Conservation (phyloP, 2,797 vertebrate genomes). For the Hemitrygon akajei region DNA sequence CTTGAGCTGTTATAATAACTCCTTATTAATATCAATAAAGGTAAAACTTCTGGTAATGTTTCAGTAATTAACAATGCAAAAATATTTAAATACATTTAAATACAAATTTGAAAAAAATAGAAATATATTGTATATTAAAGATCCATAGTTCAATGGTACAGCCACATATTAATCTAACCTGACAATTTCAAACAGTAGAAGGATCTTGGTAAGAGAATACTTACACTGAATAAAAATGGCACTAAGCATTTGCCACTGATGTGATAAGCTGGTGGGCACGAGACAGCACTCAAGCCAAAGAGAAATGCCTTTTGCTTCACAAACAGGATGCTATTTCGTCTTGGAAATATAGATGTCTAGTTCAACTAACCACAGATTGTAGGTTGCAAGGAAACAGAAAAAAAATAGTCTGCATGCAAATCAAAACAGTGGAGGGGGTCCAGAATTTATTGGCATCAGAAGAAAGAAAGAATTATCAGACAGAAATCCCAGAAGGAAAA, state of each 20-base stretch:
- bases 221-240: neutral
- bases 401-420: neutral
- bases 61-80: neutral
- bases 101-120: neutral
- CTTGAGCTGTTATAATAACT: too few relatives aligned
- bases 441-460: constrained; percentile 11
- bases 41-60: neutral
- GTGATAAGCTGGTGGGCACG: constrained; percentile 10
- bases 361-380: neutral
- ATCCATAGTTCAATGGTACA: neutral
- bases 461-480: neutral
- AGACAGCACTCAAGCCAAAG: neutral
- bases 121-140: neutral
- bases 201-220: neutral
- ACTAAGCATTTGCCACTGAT: neutral
- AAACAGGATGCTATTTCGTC: constrained; percentile 3
- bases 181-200: neutral
- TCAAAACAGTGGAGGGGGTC: constrained; percentile 3
- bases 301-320: constrained; percentile 17
- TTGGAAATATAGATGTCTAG: constrained; percentile 9
- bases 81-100: neutral
- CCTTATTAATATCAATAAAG: neutral
- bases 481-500: neutral
- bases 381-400: constrained; percentile 3
- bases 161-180: neutral